Evolutionary conservation across 2,888 invertebrate species (phyloP), one percentile per base, ranked within the genome.

Genomic region (Synanthedon formicaeformis): DNA sequence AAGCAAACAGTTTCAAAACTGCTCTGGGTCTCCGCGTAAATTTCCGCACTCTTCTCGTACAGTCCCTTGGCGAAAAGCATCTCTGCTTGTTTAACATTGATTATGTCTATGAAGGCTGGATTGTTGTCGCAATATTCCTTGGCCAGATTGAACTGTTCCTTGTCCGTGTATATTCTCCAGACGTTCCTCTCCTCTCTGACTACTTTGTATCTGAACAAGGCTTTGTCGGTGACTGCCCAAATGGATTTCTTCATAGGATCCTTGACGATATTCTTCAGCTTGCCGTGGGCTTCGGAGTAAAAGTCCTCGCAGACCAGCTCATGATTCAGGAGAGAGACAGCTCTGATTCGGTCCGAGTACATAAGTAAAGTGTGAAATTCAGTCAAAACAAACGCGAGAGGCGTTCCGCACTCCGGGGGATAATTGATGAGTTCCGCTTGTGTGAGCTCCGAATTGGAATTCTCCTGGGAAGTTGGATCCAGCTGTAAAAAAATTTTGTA

Each of bases 1-100:
- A 99, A 86, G 53, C 97, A 95, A 41, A 98, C 92, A 63, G 96
- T 96, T 83, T 99, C 99, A 73, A 99, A 98, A 16, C 97, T 94
- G 48, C 94, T 93, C 64, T 94, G 92, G 0, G 98, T 97, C 65
- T 96, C 93, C 0, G 98, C 96, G 74, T 94, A 98, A 60, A 94
- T 91, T 63, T 92, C 89, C 0, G 99, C 99, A 73, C 97, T 96
- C 61, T 91, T 90, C 55, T 93, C 91, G 65, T 92, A 97, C 78
- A 94, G 89, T 55, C 92, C 92, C 58, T 92, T 91, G 5, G 91
- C 89, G 67, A 97, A 98, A 2, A 94, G 88, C 67, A 93, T 88
- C 66, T 97, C 96, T 0, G 98, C 98, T 78, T 98, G 96, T 72
- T 94, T 94, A 0, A 94, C 92, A 27, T 96, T 89, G 0, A 98